phyloP scores from a whole-genome alignment of 1,140 invertebrate species.

The Drosophila pseudoobscura region DNA sequence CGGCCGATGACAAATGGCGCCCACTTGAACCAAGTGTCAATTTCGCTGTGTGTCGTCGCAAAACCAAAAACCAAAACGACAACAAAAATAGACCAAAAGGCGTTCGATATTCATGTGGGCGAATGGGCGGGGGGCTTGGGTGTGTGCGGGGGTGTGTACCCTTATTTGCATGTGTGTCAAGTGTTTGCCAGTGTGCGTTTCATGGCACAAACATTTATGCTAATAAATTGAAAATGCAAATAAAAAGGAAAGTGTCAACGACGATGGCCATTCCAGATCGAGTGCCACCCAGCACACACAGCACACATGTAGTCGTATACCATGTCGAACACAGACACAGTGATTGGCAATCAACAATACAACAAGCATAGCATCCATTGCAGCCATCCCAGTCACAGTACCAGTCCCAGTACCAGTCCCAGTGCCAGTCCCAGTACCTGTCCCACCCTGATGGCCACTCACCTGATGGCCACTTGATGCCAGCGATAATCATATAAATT shows the following conservation, averaged over 20 bases:
- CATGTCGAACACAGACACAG: slow-evolving; percentile 15
- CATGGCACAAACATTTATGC: slow-evolving; percentile 76
- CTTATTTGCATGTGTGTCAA: slow-evolving; percentile 72
- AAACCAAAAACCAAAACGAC: slow-evolving; percentile 9
- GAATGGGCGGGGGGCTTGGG: slow-evolving; percentile 1
- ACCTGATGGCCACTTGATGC: slow-evolving; percentile 83
- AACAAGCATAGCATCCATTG: slow-evolving; percentile 5
- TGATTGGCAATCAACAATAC: slow-evolving; percentile 57
- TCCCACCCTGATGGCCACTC: slow-evolving; percentile 1
- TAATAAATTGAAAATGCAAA: slow-evolving; percentile 82
- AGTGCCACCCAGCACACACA: slow-evolving; percentile 19
- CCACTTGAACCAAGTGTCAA: slow-evolving; percentile 76
- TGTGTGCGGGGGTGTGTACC: slow-evolving; percentile 10
- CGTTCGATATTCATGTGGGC: slow-evolving; percentile 47
- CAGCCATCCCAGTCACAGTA: background rate
- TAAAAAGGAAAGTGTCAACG: slow-evolving; percentile 73
- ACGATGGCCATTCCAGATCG: slow-evolving; percentile 54
- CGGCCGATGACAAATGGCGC: slow-evolving; percentile 72
- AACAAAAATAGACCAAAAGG: slow-evolving; percentile 29
- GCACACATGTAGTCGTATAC: background rate
- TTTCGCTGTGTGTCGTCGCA: slow-evolving; percentile 63
- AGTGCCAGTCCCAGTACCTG: background rate
- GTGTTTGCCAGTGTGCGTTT: slow-evolving; percentile 54
- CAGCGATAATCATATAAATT: slow-evolving; percentile 83
- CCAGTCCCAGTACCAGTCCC: background rate